Percentiles rank a stretch among this genome's conserved stretches.
These are phyloP conservation scores for Cosmorhoe ocellata DNA, from an alignment of 2,888 invertebrate species.

Conservation along the genomic window DNA sequence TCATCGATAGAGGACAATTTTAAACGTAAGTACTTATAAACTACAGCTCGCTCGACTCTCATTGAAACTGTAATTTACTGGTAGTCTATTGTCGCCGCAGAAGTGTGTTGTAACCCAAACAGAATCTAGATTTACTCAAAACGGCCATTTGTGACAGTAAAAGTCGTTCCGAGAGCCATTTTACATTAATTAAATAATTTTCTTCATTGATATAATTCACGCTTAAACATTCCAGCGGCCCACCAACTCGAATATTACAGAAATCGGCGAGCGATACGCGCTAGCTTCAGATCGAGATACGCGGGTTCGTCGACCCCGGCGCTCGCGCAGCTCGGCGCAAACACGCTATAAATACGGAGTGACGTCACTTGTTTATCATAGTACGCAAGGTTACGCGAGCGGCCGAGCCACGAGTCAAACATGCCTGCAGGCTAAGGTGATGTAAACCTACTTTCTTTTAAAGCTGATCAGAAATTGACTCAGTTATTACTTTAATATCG, in stretches of 20 bases:
- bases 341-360: constrained; percentile 72
- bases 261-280: constrained; percentile 28
- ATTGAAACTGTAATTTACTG: no score
- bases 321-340: constrained; percentile 64
- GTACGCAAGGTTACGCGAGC: constrained; percentile 76
- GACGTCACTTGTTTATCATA: constrained; percentile 80
- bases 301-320: constrained; percentile 65
- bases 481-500: no score
- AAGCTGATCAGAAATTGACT: neutral
- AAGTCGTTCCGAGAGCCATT: neutral
- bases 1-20: no score
- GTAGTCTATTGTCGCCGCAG: no score
- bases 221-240: constrained; percentile 1
- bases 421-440: constrained; percentile 40
- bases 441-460: constrained; percentile 17
- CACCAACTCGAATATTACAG: constrained; percentile 25
- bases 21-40: no score
- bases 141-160: neutral
- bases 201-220: neutral
- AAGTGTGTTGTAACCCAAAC: no score
- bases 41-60: constrained; percentile 1
- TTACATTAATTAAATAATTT: neutral
- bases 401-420: constrained; percentile 47
- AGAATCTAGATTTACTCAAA: neutral
- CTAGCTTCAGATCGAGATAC: constrained; percentile 59